Evolutionary conservation across 1,140 invertebrate species (phyloP), one percentile per base, ranked within the genome.

Genomic region (Drosophila burlai): DNA sequence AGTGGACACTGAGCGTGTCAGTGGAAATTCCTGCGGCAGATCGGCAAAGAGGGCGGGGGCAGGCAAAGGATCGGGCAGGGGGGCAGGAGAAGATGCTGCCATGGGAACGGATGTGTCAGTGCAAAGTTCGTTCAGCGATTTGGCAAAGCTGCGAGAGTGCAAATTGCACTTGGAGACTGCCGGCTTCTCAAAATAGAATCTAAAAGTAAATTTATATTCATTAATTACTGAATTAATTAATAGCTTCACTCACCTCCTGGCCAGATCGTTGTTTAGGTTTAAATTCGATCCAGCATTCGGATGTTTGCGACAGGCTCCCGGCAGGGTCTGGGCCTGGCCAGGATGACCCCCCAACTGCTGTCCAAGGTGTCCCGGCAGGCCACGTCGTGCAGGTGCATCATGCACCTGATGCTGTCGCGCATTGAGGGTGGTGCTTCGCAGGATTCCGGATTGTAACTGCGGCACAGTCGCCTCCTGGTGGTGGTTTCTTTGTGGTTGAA

Each of bases 1-100:
- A 11, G 92, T 93, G 13, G 92, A 93, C 3, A 93, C 84, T 34
- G 92, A 93, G 2, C 92, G 91, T 31, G 92, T 93, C 8, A 93
- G 59, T 0, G 92, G 92, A 61, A 91, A 93, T 57, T 92, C 92
- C 36, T 90, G 83, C 6, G 91, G 86, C 64, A 92, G 38, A 60
- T 93, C 92, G 26, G 81, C 87, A 9, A 90, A 92, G 2, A 76
- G 59, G 0, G 82, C 49, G 0, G 80, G 68, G 9, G 80, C 55
- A 0, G 81, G 69, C n/a, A 64, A 43, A 3, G 75, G 43, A 3
- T 52, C 52, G 4, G 34, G 47, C 54, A 42, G 4, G 38, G 58
- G 16, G 1, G 18, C 34, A 13, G 76, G 31, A 15, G 75, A 16
- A 10, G 29, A 54, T 15, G 29, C 18, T 7, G 11, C 18, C 42